Evolutionary conservation across 2,113 vertebrate species (phyloP).

Genomic region (Misgurnus anguillicaudatus): DNA sequence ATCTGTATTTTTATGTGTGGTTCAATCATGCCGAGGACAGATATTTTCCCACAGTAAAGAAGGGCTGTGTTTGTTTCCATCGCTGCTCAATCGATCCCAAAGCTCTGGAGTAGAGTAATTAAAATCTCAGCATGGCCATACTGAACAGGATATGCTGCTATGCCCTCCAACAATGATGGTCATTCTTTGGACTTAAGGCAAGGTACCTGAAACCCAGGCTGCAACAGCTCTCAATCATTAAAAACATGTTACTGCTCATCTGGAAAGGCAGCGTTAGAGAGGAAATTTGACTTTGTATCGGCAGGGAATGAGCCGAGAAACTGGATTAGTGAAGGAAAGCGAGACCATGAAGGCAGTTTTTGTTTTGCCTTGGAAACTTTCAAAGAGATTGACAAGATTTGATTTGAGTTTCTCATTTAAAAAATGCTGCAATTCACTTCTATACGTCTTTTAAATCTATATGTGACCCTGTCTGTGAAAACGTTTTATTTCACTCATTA

Average conservation of each 20-base stretch:
- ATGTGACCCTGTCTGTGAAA: too few relatives aligned
- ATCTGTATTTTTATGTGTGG: neutral
- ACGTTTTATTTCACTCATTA: too few relatives aligned
- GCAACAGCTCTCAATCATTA: constrained; percentile 49
- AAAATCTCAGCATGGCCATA: constrained; percentile 56
- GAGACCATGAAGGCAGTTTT: neutral
- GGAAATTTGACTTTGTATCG: constrained; percentile 43
- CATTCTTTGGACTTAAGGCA: constrained; percentile 51
- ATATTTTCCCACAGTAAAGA: constrained; percentile 37
- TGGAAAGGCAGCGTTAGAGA: constrained; percentile 40
- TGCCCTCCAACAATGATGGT: constrained; percentile 54
- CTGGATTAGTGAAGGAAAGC: constrained; percentile 36
- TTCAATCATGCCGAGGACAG: neutral
- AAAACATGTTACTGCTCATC: constrained; percentile 55
- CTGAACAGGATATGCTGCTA: constrained; percentile 52
- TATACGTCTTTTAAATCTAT: too few relatives aligned
- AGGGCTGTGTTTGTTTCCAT: constrained; percentile 44
- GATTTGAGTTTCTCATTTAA: too few relatives aligned
- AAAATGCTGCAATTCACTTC: too few relatives aligned
- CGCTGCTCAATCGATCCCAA: constrained; percentile 39
- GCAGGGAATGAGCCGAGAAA: constrained; percentile 39
- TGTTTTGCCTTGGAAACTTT: constrained; percentile 10
- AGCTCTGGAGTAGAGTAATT: constrained; percentile 52
- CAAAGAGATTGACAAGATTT: neutral
- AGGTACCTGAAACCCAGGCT: constrained; percentile 39